Evolutionary conservation across 1,140 invertebrate genomes (phyloP).

Genomic region (Drosophila dunni): DNA sequence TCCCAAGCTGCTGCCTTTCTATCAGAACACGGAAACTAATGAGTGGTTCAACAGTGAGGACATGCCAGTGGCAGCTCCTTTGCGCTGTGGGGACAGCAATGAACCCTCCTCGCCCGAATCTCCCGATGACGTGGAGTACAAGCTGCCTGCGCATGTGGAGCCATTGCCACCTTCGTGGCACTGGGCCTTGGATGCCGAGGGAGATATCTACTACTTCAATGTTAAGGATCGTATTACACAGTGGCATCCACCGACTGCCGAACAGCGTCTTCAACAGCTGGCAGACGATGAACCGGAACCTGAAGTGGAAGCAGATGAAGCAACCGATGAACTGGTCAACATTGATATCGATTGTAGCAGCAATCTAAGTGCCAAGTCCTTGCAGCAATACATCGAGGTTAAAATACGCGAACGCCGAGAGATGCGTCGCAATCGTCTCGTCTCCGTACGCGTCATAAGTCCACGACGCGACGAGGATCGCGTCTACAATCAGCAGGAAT

Average conservation of each 20-base stretch:
- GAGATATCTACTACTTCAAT: conserved; percentile 96
- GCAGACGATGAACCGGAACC: conserved; percentile 42
- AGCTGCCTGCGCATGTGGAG: conserved; percentile 86
- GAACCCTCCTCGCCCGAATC: conserved; percentile 61
- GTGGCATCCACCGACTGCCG: conserved; percentile 91
- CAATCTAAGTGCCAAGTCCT: conserved; percentile 51
- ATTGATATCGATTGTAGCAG: conserved; percentile 63
- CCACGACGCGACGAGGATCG: conserved; percentile 92
- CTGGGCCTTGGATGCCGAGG: conserved; percentile 91
- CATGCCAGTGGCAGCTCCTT: conserved; percentile 83
- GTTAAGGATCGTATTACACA: conserved; percentile 92
- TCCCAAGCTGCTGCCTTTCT: conserved; percentile 86
- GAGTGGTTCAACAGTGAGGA: conserved; percentile 86
- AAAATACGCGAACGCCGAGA: conserved; percentile 67
- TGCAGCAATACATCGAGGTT: conserved; percentile 62
- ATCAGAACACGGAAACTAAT: conserved; percentile 87
- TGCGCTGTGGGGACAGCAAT: conserved; percentile 65
- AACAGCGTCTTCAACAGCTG: conserved; percentile 70
- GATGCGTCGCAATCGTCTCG: conserved; percentile 84
- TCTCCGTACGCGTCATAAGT: conserved; percentile 90
- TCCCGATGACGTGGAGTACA: conserved; percentile 65
- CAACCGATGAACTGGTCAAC: conserved; percentile 30
- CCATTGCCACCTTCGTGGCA: conserved; percentile 94
- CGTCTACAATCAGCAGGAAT: conserved; percentile 88
- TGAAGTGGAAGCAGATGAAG: conserved; percentile 42